phyloP scores from a whole-genome alignment of 2,797 vertebrate genomes.

The Ptychadena robeensis region DNA sequence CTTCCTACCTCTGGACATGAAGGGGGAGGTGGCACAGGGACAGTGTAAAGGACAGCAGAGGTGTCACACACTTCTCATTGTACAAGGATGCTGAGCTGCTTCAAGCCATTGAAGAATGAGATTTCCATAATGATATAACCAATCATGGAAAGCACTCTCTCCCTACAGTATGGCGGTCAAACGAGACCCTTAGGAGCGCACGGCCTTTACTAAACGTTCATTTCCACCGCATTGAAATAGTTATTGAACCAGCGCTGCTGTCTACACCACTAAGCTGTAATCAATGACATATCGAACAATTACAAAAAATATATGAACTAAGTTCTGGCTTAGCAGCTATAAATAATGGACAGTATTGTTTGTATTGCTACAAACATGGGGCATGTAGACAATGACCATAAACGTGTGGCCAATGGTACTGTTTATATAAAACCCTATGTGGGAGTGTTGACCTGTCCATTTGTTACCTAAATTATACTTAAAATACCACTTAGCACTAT shows the following conservation, averaged over 20 bases:
- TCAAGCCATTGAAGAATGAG: conserved; percentile 4
- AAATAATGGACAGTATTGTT: not conserved
- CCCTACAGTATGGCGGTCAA: not conserved
- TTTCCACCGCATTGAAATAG: not conserved
- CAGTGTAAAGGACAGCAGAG: conserved; percentile 49
- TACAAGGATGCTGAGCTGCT: not conserved
- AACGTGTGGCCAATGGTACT: not conserved
- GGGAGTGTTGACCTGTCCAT: too few relatives aligned
- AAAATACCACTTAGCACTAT: too few relatives aligned
- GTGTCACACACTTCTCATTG: too few relatives aligned
- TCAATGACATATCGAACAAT: not conserved
- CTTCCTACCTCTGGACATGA: conserved; percentile 48
- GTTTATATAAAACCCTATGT: too few relatives aligned
- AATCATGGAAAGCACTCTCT: not conserved
- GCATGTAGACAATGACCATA: not conserved
- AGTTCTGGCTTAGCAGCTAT: not conserved
- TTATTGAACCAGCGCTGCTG: not conserved
- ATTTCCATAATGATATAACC: not conserved
- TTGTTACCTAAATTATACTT: too few relatives aligned
- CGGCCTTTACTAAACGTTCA: not conserved
- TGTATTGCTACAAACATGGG: not conserved
- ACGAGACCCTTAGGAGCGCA: not conserved
- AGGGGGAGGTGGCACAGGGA: conserved; percentile 53
- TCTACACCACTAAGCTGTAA: conserved; percentile 13
- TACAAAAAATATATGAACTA: not conserved